These are phyloP conservation scores for Carterocephalus palaemon DNA, from an alignment of 2,888 invertebrate species.

Conservation along the genomic window DNA sequence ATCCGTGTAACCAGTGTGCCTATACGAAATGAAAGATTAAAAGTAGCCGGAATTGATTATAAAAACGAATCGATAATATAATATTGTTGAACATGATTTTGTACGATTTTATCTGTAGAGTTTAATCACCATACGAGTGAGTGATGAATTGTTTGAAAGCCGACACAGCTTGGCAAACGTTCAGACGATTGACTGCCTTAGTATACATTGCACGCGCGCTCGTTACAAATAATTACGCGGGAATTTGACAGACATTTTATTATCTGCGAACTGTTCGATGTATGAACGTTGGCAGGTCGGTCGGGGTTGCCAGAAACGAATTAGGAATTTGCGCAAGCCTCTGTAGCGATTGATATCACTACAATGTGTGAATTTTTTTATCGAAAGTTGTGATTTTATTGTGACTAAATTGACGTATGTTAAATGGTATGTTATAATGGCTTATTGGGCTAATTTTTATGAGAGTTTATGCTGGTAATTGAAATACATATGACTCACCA, in stretches of 20 bases:
- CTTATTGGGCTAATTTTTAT: no score
- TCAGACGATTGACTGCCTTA: constrained; percentile 14
- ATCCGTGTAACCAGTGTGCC: no score
- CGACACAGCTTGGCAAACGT: constrained; percentile 10
- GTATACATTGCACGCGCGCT: constrained; percentile 10
- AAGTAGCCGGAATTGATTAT: constrained; percentile 6
- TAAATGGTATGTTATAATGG: no score
- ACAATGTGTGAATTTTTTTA: no score
- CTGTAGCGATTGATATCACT: no score
- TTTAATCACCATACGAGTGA: neutral
- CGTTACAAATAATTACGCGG: constrained; percentile 6
- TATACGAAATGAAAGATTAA: neutral
- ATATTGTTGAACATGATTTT: constrained; percentile 9
- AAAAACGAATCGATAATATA: neutral
- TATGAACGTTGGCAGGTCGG: neutral
- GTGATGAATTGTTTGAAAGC: constrained; percentile 11
- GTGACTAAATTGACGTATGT: no score
- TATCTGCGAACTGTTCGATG: no score
- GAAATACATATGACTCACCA: no score
- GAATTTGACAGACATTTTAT: constrained; percentile 1
- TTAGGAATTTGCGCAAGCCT: neutral
- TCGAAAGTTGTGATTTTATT: no score
- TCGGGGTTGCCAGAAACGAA: constrained; percentile 17
- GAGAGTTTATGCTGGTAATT: no score
- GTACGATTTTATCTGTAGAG: constrained; percentile 12